Evolutionary conservation across 2,797 vertebrate genomes (phyloP).

Genomic region (Cynopterus sphinx): DNA sequence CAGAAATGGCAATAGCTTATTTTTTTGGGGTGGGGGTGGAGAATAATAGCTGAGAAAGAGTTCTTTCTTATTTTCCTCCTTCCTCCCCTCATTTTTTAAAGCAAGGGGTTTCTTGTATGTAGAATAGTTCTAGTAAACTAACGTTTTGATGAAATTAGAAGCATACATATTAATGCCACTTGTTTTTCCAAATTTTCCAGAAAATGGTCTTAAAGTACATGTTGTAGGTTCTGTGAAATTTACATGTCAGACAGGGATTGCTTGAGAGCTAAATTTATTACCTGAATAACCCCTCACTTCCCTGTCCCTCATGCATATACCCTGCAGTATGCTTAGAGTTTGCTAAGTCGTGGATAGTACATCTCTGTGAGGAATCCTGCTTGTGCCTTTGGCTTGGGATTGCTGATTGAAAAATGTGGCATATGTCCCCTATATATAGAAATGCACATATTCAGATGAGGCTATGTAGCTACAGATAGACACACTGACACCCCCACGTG

Average conservation of each 20-base stretch:
- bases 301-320: not conserved
- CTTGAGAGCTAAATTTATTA: constrained; percentile 45
- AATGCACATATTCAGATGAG: constrained; percentile 39
- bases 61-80: not conserved
- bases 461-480: constrained; percentile 14
- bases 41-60: not conserved
- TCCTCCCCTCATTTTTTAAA: not conserved
- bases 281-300: not conserved
- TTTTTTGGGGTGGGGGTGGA: not conserved
- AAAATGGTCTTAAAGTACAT: constrained; percentile 66
- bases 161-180: constrained; percentile 78
- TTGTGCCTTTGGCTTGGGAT: constrained; percentile 57
- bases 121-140: constrained; percentile 68
- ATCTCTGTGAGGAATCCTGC: constrained; percentile 56
- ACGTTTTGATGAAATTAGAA: constrained; percentile 75
- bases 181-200: constrained; percentile 67
- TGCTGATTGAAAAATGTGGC: constrained; percentile 74
- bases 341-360: not conserved
- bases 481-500: constrained; percentile 47
- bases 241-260: not conserved
- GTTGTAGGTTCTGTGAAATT: constrained; percentile 51
- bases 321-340: not conserved
- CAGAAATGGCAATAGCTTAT: not conserved
- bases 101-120: constrained; percentile 48
- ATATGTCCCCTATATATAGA: constrained; percentile 76